Conservation (phyloP, 2,113 vertebrate species). For the Fulica atra region DNA sequence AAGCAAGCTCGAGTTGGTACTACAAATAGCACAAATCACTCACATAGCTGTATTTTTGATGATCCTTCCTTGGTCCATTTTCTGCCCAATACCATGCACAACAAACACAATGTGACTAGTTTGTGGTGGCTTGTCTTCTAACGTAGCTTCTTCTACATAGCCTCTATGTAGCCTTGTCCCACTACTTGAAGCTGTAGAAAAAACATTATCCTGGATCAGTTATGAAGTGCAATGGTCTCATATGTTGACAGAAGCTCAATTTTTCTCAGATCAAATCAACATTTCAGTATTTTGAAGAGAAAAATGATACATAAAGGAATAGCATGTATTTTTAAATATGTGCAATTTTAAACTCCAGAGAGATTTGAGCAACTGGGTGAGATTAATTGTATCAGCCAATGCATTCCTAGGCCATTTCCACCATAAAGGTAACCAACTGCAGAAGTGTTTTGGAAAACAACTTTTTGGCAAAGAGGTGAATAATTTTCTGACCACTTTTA, state of each 20-base stretch:
- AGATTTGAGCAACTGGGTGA: background rate
- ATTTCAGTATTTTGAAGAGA: background rate
- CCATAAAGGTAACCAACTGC: background rate
- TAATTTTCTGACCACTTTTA: background rate
- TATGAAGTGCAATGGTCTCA: background rate
- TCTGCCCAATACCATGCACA: constrained; percentile 98
- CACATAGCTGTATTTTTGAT: constrained; percentile 98
- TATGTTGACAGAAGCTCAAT: background rate
- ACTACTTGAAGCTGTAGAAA: constrained; percentile 91
- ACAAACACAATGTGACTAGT: constrained; percentile 97
- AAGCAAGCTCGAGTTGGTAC: background rate
- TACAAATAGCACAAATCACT: constrained; percentile 66
- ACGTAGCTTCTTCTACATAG: constrained; percentile 94
- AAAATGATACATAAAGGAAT: background rate
- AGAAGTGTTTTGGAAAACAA: background rate
- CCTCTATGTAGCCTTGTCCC: constrained; percentile 95
- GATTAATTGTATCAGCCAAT: background rate
- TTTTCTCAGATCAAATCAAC: background rate
- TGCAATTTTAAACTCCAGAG: background rate
- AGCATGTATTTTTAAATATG: background rate
- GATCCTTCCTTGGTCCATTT: constrained; percentile 98
- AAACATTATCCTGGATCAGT: constrained; percentile 29
- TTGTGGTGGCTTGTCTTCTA: constrained; percentile 93
- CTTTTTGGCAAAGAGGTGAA: background rate
- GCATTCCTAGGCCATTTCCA: background rate